Percentiles rank a stretch among this genome's conserved stretches.
Evolutionary conservation across 2,888 invertebrate genomes (phyloP).

Genomic region (Physocephala rufipes): DNA sequence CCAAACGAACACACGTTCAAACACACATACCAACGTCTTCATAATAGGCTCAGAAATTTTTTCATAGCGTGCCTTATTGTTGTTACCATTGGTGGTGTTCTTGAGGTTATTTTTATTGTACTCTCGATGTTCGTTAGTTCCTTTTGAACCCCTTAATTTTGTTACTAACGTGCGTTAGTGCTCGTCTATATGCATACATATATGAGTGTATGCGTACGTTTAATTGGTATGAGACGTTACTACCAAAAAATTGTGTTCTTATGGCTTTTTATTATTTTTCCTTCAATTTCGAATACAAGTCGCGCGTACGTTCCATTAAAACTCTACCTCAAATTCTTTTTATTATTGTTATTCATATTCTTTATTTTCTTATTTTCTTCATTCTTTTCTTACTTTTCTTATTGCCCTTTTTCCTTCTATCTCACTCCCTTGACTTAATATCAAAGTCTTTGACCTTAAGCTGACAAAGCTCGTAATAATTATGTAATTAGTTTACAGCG

Average conservation of each 20-base stretch:
- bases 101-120: not conserved
- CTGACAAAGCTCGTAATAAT: conserved; percentile 25
- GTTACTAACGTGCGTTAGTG: not conserved
- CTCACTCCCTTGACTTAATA: not conserved
- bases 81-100: not conserved
- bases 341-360: too few relatives aligned
- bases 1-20: conserved; percentile 17
- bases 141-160: not conserved
- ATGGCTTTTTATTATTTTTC: too few relatives aligned
- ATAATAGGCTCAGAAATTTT: not conserved
- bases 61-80: not conserved
- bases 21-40: not conserved
- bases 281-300: too few relatives aligned
- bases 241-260: too few relatives aligned
- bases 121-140: not conserved
- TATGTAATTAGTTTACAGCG: conserved; percentile 5
- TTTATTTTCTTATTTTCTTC: too few relatives aligned
- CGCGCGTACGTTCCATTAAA: too few relatives aligned
- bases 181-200: not conserved
- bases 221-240: not conserved
- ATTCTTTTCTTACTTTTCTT: not conserved
- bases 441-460: conserved; percentile 22
- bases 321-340: too few relatives aligned
- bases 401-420: not conserved
- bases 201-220: not conserved